Evolutionary conservation across 1,140 invertebrate genomes (phyloP).

Genomic region (Drosophila micromelanica): DNA sequence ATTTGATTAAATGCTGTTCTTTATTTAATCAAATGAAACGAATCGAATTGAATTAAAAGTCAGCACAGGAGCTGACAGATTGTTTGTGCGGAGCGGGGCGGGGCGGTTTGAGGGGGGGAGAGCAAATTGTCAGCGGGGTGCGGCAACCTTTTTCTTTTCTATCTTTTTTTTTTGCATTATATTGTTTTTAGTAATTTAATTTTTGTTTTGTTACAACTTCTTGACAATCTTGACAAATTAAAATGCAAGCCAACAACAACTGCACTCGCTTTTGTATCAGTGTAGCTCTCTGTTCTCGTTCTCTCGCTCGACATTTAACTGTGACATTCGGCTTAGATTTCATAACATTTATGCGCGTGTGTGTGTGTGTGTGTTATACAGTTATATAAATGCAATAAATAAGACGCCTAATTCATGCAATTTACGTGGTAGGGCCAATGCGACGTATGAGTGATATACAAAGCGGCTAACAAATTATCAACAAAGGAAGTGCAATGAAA

Average conservation of each 20-base stretch:
- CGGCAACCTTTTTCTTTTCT: slow-evolving; percentile 37
- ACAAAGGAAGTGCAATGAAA: slow-evolving; percentile 38
- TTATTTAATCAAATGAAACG: slow-evolving; percentile 78
- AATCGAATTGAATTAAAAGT: slow-evolving; percentile 11
- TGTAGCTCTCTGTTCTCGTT: background rate
- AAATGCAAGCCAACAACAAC: slow-evolving; percentile 41
- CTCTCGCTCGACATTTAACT: slow-evolving; percentile 27
- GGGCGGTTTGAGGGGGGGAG: background rate
- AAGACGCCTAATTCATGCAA: slow-evolving; percentile 63
- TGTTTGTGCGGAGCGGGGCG: no score
- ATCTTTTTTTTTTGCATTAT: background rate
- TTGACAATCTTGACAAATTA: slow-evolving; percentile 59
- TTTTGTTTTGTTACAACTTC: slow-evolving; percentile 18
- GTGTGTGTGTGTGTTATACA: background rate
- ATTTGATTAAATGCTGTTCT: slow-evolving; percentile 76
- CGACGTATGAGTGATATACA: slow-evolving; percentile 53
- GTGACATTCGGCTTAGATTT: slow-evolving; percentile 51
- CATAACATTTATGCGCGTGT: slow-evolving; percentile 43
- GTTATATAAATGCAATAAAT: slow-evolving; percentile 62
- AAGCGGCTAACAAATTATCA: slow-evolving; percentile 17
- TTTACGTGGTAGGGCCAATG: slow-evolving; percentile 45
- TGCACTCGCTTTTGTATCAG: slow-evolving; percentile 1
- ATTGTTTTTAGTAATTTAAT: slow-evolving; percentile 11
- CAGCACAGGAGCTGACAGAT: slow-evolving; percentile 9
- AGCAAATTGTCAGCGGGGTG: slow-evolving; percentile 20